Conservation (phyloP, 1,140 invertebrate genomes). For the Belonocnema kinseyi region DNA sequence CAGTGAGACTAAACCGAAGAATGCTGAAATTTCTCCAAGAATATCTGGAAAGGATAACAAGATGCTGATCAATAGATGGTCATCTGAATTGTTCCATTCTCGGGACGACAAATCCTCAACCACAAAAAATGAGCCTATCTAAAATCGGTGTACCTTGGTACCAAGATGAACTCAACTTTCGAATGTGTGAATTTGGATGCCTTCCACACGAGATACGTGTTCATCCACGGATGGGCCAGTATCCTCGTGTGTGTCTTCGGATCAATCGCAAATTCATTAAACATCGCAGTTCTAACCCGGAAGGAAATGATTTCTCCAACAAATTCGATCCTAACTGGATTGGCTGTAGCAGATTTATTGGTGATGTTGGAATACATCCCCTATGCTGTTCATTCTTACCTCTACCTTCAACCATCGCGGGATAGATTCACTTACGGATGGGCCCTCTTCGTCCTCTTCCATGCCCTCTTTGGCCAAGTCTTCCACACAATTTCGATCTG, state of each 20-base stretch:
- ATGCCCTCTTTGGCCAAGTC: constrained; percentile 89
- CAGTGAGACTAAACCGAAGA: no score
- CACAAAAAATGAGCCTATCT: no score
- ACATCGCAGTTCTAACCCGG: constrained; percentile 95
- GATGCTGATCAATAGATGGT: no score
- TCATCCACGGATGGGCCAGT: constrained; percentile 84
- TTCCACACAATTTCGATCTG: constrained; percentile 95
- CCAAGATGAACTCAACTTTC: constrained; percentile 41
- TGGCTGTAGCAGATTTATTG: constrained; percentile 93
- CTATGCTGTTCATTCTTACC: constrained; percentile 88
- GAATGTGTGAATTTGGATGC: constrained; percentile 71
- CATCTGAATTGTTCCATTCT: no score
- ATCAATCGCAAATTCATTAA: constrained; percentile 93
- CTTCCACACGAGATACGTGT: constrained; percentile 72
- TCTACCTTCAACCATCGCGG: constrained; percentile 78
- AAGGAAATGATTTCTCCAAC: constrained; percentile 94
- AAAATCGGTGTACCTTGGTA: not conserved
- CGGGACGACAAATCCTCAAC: no score
- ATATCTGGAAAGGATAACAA: no score
- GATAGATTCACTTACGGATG: constrained; percentile 84
- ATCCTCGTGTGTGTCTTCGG: constrained; percentile 92
- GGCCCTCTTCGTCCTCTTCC: constrained; percentile 88
- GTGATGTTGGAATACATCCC: constrained; percentile 97
- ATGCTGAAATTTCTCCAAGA: no score
- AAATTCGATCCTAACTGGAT: constrained; percentile 91